These are phyloP conservation scores for Propithecus deckenii DNA, from an alignment of 2,797 vertebrate genomes.

Conservation along the genomic window DNA sequence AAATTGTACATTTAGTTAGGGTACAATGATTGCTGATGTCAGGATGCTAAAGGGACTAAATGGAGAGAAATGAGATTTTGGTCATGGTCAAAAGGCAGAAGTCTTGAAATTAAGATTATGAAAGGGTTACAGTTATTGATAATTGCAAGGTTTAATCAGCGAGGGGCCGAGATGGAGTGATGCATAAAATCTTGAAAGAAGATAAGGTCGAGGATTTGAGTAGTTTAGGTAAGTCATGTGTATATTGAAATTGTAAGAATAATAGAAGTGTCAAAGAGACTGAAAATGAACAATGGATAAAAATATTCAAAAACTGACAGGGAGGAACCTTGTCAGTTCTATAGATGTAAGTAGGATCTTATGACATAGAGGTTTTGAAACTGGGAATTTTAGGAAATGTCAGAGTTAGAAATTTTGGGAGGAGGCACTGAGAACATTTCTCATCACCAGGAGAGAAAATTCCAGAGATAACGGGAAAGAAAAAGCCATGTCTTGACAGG, in stretches of 20 bases:
- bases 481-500: not conserved
- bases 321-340: not conserved
- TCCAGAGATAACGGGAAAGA: not conserved
- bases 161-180: not conserved
- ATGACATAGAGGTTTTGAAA: not conserved
- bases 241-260: not conserved
- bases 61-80: not conserved
- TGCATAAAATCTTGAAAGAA: not conserved
- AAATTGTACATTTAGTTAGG: not conserved
- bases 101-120: not conserved
- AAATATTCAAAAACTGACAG: not conserved
- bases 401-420: not conserved
- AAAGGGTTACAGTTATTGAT: not conserved
- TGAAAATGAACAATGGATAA: not conserved
- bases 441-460: not conserved
- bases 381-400: not conserved
- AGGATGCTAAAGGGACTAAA: not conserved
- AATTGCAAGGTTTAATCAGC: not conserved
- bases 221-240: not conserved
- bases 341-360: not conserved
- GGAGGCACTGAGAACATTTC: not conserved
- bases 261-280: not conserved
- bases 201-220: not conserved
- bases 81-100: not conserved
- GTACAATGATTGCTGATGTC: fast-evolving